A percentile compares a stretch with the other conserved stretches of the same genome.
phyloP scores from a whole-genome alignment of 2,888 invertebrate species.

The Drosophila diplacantha region DNA sequence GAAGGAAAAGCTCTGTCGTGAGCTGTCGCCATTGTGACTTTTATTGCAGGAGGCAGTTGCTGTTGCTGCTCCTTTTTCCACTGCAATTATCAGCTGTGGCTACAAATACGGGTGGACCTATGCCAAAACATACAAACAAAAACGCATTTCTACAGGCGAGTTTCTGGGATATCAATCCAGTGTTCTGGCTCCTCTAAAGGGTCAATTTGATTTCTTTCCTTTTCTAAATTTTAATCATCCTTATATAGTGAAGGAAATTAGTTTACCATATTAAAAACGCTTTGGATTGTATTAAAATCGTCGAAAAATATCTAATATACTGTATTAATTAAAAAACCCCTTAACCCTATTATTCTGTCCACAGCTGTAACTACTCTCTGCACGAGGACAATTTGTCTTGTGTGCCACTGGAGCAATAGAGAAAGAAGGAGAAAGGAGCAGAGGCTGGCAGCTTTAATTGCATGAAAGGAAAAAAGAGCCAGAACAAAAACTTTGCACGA shows the following conservation, averaged over 20 bases:
- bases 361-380: background rate
- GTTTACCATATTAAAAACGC: background rate
- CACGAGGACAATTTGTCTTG: conserved; percentile 18
- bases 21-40: conserved; percentile 45
- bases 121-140: conserved; percentile 2
- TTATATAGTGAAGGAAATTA: background rate
- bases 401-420: conserved; percentile 7
- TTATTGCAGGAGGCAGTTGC: conserved; percentile 42
- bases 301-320: background rate
- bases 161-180: background rate
- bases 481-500: conserved; percentile 22
- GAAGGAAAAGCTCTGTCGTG: conserved; percentile 38
- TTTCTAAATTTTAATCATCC: background rate
- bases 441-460: conserved; percentile 53
- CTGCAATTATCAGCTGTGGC: conserved; percentile 46
- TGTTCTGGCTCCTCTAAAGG: background rate
- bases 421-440: conserved; percentile 7
- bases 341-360: too few relatives aligned
- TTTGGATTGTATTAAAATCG: background rate
- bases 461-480: conserved; percentile 31
- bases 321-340: background rate
- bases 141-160: background rate
- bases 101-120: conserved; percentile 8
- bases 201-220: too few relatives aligned
- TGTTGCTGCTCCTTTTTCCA: conserved; percentile 29